A percentile compares a stretch with the other conserved stretches of the same genome.
These are phyloP conservation scores for Cyrtodaria siliqua DNA, from an alignment of 2,888 invertebrate species.

Conservation along the genomic window DNA sequence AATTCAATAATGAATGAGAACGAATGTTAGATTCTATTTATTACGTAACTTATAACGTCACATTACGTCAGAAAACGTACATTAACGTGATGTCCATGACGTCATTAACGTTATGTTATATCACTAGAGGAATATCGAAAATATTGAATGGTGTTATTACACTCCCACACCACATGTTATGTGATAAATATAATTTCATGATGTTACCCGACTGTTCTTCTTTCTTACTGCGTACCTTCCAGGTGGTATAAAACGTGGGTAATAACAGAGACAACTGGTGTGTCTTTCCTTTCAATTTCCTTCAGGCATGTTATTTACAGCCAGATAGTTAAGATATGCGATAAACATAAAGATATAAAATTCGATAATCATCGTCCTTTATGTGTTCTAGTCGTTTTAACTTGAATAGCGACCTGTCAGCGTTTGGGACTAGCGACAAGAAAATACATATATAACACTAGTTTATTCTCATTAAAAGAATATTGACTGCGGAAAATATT, in stretches of 20 bases:
- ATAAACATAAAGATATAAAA: conserved; percentile 53
- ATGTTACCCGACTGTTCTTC: too few relatives aligned
- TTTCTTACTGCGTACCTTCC: too few relatives aligned
- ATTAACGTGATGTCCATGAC: too few relatives aligned
- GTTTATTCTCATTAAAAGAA: conserved; percentile 15
- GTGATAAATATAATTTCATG: too few relatives aligned
- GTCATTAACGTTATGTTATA: too few relatives aligned
- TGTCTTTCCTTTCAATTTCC: conserved; percentile 16
- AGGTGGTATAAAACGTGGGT: neutral
- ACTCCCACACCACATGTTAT: too few relatives aligned
- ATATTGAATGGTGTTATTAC: too few relatives aligned
- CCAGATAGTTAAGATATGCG: conserved; percentile 31
- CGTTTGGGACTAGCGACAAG: conserved; percentile 6
- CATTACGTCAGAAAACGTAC: too few relatives aligned
- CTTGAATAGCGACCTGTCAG: conserved; percentile 18
- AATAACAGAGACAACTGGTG: conserved; percentile 12
- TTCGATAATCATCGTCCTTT: conserved; percentile 45
- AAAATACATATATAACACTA: conserved; percentile 7
- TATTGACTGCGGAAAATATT: conserved; percentile 29
- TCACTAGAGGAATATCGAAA: too few relatives aligned
- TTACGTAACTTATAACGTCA: too few relatives aligned
- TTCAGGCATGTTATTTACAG: conserved; percentile 16
- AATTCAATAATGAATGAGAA: too few relatives aligned
- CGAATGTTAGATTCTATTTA: too few relatives aligned
- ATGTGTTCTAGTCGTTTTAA: conserved; percentile 48